Evolutionary conservation across 2,113 vertebrate genomes (phyloP).

Genomic region (Ellobius talpinus): DNA sequence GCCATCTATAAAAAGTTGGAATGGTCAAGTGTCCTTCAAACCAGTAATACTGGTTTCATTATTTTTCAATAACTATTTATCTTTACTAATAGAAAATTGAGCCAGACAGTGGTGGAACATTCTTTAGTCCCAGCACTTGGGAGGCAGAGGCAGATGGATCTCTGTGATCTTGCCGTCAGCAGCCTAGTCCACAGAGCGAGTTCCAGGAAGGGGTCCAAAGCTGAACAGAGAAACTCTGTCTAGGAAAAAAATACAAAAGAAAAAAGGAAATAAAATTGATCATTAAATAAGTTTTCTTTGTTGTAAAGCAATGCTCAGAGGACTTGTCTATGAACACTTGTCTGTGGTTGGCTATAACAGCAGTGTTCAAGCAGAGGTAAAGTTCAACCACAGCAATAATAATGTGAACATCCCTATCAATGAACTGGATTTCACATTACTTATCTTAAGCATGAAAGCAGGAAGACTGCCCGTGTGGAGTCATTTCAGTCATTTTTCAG

Average conservation of each 20-base stretch:
- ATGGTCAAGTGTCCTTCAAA: neutral
- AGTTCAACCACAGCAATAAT: neutral
- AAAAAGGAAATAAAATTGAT: neutral
- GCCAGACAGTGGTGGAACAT: too few relatives aligned
- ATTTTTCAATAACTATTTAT: neutral
- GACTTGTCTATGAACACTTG: neutral
- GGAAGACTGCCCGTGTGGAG: neutral
- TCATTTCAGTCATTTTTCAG: neutral
- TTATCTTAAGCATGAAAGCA: neutral
- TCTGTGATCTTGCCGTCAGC: too few relatives aligned
- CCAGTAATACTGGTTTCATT: neutral
- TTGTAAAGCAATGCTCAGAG: neutral
- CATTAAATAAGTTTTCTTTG: neutral
- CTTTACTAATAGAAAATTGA: conserved; percentile 1
- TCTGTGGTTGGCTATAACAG: neutral
- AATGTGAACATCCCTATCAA: neutral
- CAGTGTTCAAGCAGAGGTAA: neutral
- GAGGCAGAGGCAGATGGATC: too few relatives aligned
- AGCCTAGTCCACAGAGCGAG: too few relatives aligned
- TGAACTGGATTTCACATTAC: neutral
- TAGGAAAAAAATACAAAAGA: too few relatives aligned
- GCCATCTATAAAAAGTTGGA: neutral
- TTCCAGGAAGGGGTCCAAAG: too few relatives aligned
- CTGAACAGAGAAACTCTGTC: too few relatives aligned
- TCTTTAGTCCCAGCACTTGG: too few relatives aligned